phyloP scores from a whole-genome alignment of 1,140 invertebrate genomes.

The Trachymyrmex cornetzi region DNA sequence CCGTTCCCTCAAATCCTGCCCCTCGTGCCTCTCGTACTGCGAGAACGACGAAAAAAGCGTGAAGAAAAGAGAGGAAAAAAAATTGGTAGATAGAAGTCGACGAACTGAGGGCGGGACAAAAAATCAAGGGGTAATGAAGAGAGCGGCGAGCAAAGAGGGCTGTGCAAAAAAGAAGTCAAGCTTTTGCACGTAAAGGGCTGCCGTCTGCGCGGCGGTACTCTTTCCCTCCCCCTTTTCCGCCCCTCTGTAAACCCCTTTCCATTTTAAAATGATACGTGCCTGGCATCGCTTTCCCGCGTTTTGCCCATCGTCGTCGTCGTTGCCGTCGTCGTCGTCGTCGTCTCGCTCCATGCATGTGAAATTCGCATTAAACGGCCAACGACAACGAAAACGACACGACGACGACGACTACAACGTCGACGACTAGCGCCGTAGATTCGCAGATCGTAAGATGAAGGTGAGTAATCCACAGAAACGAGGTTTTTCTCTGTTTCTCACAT shows the following conservation, averaged over 20 bases:
- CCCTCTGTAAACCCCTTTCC: slow-evolving; percentile 63
- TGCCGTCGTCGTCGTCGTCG: slow-evolving; percentile 38
- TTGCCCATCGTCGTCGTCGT: slow-evolving; percentile 46
- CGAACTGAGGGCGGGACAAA: slow-evolving; percentile 25
- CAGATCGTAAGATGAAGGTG: slow-evolving; percentile 24
- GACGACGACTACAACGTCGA: slow-evolving; percentile 54
- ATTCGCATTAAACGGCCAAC: slow-evolving; percentile 77
- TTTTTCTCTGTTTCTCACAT: slow-evolving; percentile 14
- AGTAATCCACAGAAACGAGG: slow-evolving; percentile 17
- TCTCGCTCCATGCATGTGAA: slow-evolving; percentile 75
- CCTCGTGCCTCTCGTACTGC: not conserved
- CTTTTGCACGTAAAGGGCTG: slow-evolving; percentile 71
- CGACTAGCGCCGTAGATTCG: slow-evolving; percentile 35
- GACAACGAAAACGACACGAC: slow-evolving; percentile 31
- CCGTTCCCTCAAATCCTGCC: not conserved
- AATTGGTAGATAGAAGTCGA: slow-evolving; percentile 46
- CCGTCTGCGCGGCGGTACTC: slow-evolving; percentile 59
- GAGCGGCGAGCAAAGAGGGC: not conserved
- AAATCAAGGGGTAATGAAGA: slow-evolving; percentile 43
- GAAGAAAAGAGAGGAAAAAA: slow-evolving; percentile 10
- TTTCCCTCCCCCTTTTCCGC: slow-evolving; percentile 18
- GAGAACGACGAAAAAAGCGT: slow-evolving; percentile 26
- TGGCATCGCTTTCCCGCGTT: slow-evolving; percentile 77
- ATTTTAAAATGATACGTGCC: slow-evolving; percentile 82
- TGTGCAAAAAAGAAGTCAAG: slow-evolving; percentile 46